Percentiles rank a stretch among this genome's conserved stretches.
These are phyloP conservation scores for Neogale vison DNA, from an alignment of 2,113 vertebrate species.

Conservation along the genomic window DNA sequence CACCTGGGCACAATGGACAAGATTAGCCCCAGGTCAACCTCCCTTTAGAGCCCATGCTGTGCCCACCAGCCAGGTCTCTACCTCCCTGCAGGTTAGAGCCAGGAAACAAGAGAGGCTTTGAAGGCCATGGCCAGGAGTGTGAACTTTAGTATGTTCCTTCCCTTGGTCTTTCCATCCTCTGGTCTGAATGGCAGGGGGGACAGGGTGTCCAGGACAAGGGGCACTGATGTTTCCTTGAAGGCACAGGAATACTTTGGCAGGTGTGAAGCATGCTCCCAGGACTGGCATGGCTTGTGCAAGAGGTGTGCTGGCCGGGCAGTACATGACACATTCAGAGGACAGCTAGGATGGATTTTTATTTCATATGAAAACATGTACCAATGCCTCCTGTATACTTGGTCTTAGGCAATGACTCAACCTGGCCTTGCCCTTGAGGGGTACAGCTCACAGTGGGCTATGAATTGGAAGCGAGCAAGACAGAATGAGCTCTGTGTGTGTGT, in stretches of 20 bases:
- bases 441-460: background rate
- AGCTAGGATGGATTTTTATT: background rate
- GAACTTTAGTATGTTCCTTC: background rate
- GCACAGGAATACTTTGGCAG: background rate
- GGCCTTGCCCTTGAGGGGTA: background rate
- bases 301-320: background rate
- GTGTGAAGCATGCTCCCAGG: too few species aligned
- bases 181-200: background rate
- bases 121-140: background rate
- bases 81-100: background rate
- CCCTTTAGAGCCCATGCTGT: background rate
- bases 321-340: background rate
- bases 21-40: background rate
- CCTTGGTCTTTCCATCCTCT: background rate
- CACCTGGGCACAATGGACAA: background rate
- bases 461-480: background rate
- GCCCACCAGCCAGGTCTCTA: background rate
- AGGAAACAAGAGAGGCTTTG: background rate
- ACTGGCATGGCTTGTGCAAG: background rate
- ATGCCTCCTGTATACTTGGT: background rate
- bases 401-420: background rate
- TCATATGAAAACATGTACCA: background rate
- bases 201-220: background rate
- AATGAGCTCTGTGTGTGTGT: background rate
- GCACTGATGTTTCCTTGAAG: background rate